Evolutionary conservation across 2,888 invertebrate species (phyloP), one percentile per base, ranked within the genome.

Genomic region (Hoplodrina blanda): DNA sequence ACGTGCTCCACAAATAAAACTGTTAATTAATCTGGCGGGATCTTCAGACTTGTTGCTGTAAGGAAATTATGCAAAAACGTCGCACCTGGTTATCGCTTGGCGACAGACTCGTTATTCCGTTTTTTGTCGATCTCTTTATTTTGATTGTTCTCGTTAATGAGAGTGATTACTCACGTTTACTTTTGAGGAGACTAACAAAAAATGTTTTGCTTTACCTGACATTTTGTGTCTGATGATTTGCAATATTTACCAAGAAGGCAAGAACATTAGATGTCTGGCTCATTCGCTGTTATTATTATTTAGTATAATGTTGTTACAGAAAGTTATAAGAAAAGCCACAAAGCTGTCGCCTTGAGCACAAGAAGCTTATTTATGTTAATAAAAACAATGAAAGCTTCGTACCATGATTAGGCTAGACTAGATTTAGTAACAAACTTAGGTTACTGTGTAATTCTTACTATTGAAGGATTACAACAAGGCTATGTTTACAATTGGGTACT

Each of bases 1-100:
- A 80, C 76, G 66, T 78, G 81, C 60, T 76, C 62, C 62, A 75
- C 53, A 79, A 81, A 81, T 83, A 87, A 86, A 86, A 87, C 82
- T 81, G 83, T 78, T 87, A 83, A 88, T 88, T 85, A 83, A 88
- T 82, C 70, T 60, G 79, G 59, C 82, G 83, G 64, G 82, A 80
- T 83, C 83, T 85, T 82, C 79, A 84, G 54, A 68, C 67, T 70
- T 78, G 73, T 79, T 76, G 79, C 59, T 49, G 57, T 52, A 61
- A 79, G 69, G 73, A 79, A 70, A 76, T 70, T 71, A 55, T 30
- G 60, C 63, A 84, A 79, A 84, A 84, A 84, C 68, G 54, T 59
- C 71, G 64, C 84, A 84, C 83, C 84, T 84, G 84, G 73, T 71
- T 77, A 55, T 74, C 52, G 52, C 55, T 53, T 59, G 49, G 69